Base-by-base conservation (phyloP, 1,140 invertebrate species). In the Halotydeus destructor region DNA sequence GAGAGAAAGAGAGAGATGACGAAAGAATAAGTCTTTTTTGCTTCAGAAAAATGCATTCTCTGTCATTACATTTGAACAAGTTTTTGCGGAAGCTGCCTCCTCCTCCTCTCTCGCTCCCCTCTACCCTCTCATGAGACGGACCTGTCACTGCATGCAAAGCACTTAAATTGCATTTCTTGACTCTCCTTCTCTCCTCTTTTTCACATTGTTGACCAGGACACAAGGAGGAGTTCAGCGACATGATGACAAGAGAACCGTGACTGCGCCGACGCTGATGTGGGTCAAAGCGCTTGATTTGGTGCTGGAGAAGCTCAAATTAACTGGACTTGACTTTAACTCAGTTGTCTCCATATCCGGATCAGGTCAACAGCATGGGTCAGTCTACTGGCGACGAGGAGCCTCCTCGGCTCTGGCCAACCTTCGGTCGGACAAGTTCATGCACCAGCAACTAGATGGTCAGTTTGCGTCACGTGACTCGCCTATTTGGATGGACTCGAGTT, bases 401-500 rank as follows among this genome's bases (percentile, higher is more conserved):
- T 63, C 69, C 41, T 51, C 67, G 14, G 65, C 67, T 0, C 60
- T 96, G 1, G 53, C 59, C 43, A 68, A 61, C 35, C 62, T 91
- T 16, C 66, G 80, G 48, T 62, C 79, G 1, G 65, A 69, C 8
- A 71, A 76, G 54, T 82, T 81, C 57, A 57, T 94, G 14, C 75
- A 86, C 60, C 71, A 78, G 35, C 82, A 93, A 60, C 61, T 94
- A 11, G 51, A 57, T 58, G 52, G 55, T 41, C 49, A 50, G 12
- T 96, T 96, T 60, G 72, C 78, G 11, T 51, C 83, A 2, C 57
- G 67, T 0, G 68, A 81, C 41, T 82, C 82, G n/a, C 89, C 89
- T 0, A 72, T 91, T 23, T 97, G 89, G 89, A 89, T 91, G 85
- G 88, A 96, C 60, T 76, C 78, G 0, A 88, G 81, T 47, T 94